Conservation (phyloP, 2,797 vertebrate species). For the Meda fulgida region DNA sequence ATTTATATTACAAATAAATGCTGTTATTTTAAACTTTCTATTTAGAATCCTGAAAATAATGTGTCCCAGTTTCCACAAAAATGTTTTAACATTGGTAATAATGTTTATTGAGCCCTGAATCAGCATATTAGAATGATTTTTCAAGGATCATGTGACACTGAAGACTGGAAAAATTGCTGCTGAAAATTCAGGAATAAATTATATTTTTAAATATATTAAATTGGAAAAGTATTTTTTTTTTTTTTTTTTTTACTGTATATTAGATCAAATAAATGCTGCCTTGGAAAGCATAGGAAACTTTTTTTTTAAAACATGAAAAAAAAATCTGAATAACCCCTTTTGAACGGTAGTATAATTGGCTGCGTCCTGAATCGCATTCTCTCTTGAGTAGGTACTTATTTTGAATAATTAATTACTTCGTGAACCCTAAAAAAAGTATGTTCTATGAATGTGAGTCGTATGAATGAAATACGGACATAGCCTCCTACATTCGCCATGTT, state of each 20-base stretch:
- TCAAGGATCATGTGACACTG: not conserved
- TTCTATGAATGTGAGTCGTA: not conserved
- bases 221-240: too few species aligned
- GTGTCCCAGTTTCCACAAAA: too few species aligned
- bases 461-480: too few species aligned
- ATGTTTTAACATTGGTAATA: not conserved
- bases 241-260: not conserved
- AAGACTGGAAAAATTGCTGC: not conserved
- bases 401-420: not conserved
- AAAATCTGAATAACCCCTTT: not conserved
- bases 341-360: not conserved
- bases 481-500: not conserved
- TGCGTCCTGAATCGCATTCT: not conserved
- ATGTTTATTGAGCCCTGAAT: not conserved
- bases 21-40: too few species aligned
- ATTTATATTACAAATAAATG: too few species aligned
- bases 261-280: not conserved
- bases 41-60: not conserved
- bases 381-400: not conserved
- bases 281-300: not conserved
- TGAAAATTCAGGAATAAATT: not conserved
- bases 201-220: not conserved
- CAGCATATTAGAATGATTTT: not conserved
- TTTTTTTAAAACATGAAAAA: not conserved
- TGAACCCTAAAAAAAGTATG: not conserved